Evolutionary conservation across 2,888 invertebrate species (phyloP).

Genomic region (Microctonus hyperodae): DNA sequence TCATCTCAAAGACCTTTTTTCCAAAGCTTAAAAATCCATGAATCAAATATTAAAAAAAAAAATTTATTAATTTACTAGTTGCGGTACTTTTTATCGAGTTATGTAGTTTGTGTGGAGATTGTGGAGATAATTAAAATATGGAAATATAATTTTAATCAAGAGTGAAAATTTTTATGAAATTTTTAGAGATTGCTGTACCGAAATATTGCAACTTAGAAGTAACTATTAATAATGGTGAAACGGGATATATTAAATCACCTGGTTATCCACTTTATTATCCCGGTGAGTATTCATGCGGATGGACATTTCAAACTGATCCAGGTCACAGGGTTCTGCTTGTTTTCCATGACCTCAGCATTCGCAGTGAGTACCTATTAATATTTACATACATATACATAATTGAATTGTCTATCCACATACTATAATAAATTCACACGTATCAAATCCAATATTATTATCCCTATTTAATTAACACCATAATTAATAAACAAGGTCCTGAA

Average conservation of each 20-base stretch:
- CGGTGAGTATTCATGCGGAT: slow-evolving; percentile 72
- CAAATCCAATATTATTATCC: slow-evolving; percentile 6
- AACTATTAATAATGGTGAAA: slow-evolving; percentile 55
- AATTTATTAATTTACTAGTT: neutral
- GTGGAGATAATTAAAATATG: too few species aligned
- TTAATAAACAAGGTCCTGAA: slow-evolving; percentile 47
- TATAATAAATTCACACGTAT: slow-evolving; percentile 9
- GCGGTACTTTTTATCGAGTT: too few species aligned
- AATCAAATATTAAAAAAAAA: neutral
- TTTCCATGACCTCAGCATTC: slow-evolving; percentile 74
- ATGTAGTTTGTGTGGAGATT: too few species aligned
- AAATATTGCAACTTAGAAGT: slow-evolving; percentile 66
- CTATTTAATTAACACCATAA: neutral
- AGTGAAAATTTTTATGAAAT: too few species aligned
- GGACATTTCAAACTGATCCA: slow-evolving; percentile 70
- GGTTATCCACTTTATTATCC: slow-evolving; percentile 80
- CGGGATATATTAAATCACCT: slow-evolving; percentile 65
- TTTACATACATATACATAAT: neutral
- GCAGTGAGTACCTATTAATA: slow-evolving; percentile 66
- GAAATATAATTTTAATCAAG: too few species aligned
- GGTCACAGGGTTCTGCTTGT: slow-evolving; percentile 73
- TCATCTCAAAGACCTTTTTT: neutral
- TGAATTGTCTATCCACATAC: neutral
- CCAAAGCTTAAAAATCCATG: neutral
- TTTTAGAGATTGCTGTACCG: slow-evolving; percentile 63